A percentile compares a stretch with the other conserved stretches of the same genome.
Evolutionary conservation across 2,113 vertebrate genomes (phyloP).

Genomic region (Cottus gobio): DNA sequence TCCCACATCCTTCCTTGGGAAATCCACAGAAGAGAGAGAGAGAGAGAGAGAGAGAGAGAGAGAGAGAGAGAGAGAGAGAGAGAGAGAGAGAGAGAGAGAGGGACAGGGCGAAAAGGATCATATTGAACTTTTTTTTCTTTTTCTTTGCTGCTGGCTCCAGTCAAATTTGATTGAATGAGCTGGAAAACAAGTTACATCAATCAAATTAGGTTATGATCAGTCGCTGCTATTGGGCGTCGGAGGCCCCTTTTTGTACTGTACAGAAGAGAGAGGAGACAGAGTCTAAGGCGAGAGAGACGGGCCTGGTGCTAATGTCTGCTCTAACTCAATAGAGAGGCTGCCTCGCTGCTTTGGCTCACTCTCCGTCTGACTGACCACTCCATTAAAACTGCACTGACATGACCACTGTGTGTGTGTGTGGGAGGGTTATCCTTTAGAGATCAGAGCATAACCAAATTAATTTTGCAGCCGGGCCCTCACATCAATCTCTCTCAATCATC

Average conservation of each 20-base stretch:
- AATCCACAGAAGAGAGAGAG: constrained; percentile 19
- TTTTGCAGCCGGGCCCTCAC: constrained; percentile 39
- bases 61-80: not conserved
- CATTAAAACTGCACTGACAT: constrained; percentile 58
- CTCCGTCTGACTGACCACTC: constrained; percentile 60
- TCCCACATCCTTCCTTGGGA: constrained; percentile 28
- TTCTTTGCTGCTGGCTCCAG: constrained; percentile 72
- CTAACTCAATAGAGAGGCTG: constrained; percentile 67
- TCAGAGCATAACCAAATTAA: constrained; percentile 32
- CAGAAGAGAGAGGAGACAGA: constrained; percentile 45
- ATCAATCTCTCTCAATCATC: constrained; percentile 32
- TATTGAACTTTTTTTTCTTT: constrained; percentile 53
- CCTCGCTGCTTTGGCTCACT: constrained; percentile 29
- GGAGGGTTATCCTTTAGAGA: constrained; percentile 27
- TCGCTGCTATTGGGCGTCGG: constrained; percentile 34
- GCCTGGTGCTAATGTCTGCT: constrained; percentile 65
- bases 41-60: not conserved
- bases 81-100: not conserved
- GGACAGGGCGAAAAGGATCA: constrained; percentile 3
- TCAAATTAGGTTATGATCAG: constrained; percentile 70
- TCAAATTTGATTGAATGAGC: constrained; percentile 73
- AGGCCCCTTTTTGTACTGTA: constrained; percentile 27
- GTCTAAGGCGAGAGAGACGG: constrained; percentile 63
- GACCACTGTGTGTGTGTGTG: constrained; percentile 35
- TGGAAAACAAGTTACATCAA: constrained; percentile 73